Evolutionary conservation across 2,113 vertebrate species (phyloP), one percentile per base, ranked within the genome.

Genomic region (Gavia stellata): DNA sequence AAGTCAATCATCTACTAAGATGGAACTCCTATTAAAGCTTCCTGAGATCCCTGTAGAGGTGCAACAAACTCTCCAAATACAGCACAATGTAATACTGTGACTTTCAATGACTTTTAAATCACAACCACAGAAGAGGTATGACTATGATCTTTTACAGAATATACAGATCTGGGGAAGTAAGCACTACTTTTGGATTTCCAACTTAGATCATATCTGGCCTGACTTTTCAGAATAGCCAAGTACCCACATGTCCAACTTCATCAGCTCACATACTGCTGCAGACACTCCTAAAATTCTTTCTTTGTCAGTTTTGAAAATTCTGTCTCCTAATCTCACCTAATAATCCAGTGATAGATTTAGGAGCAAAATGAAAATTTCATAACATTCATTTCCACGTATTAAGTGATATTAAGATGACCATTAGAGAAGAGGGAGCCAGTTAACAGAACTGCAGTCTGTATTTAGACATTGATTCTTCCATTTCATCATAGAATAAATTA

Each of bases 401-500:
- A 92, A 78, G 29, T 4, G n/a, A 59, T 50, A 67, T 25, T 82
- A 86, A 82, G n/a, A 73, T 50, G 33, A 83, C 66, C 33, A 55
- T 53, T 86, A 78, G 40, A 87, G 38, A 79, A 92, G 44, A 59
- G 17, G 13, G 29, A 95, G 62, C 33, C 67, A 81, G 90, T 61
- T 81, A 92, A 75, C 91, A 89, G 80, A 91, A 84, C 17, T 85
- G 55, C 63, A 84, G 83, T 67, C 91, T 96, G 94, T 89, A 87
- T 94, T 95, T 95, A 95, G 92, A 73, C 29, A 55, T 52, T 86
- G 75, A 79, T 93, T 81, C 79, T 83, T 95, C 86, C 73, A 94
- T 94, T 95, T 74, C 83, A 89, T 89, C 65, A 92, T 84, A 89
- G 70, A 94, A 63, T 92, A 68, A 89, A 91, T 79, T 92, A 97